Evolutionary conservation across 2,113 vertebrate genomes (phyloP), one percentile per base, ranked within the genome.

Genomic region (Phalacrocorax pelagicus): DNA sequence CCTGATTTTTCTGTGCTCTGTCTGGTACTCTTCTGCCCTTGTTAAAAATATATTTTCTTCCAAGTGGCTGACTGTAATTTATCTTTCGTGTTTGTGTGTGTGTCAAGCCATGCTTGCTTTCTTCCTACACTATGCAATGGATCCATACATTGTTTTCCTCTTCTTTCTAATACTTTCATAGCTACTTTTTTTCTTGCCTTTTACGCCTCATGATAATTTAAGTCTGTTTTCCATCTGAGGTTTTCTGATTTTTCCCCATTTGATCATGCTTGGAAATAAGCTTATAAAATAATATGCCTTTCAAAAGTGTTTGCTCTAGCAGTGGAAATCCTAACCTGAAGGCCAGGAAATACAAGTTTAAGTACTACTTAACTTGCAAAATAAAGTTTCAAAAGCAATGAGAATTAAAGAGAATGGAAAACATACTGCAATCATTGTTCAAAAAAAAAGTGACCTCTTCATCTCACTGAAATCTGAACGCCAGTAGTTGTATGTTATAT

Each of bases 301-400:
- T 94, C 79, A 51, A 86, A 46, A 92, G 8, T 74, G 13, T 61
- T 94, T 90, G 61, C 30, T 58, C 66, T 94, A 90, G 58, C 65
- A 52, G 36, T 59, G 19, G 62, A 69, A 90, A 75, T 52, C 58
- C 19, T 73, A 70, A 84, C 4, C 15, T 70, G 63, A 52, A 84
- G 87, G 86, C 49, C 77, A 74, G 82, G 58, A 95, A 90, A 89
- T 79, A 71, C 32, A 95, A 58, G 59, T 92, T 57, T 86, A 90
- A 95, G 85, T 84, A 62, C 54, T 46, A 46, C 59, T 96, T 96
- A 88, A 49, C 26, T 80, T 52, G 12, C 42, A 93, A 92, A 97
- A 77, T 75, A 65, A 93, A 70, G 15, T 82, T 96, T 70, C 51
- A 62, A 95, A 96, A 86, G 44, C 34, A 84, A 20, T 20, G 26